Evolutionary conservation across 2,888 invertebrate genomes (phyloP).

Genomic region (Papilio gigon): DNA sequence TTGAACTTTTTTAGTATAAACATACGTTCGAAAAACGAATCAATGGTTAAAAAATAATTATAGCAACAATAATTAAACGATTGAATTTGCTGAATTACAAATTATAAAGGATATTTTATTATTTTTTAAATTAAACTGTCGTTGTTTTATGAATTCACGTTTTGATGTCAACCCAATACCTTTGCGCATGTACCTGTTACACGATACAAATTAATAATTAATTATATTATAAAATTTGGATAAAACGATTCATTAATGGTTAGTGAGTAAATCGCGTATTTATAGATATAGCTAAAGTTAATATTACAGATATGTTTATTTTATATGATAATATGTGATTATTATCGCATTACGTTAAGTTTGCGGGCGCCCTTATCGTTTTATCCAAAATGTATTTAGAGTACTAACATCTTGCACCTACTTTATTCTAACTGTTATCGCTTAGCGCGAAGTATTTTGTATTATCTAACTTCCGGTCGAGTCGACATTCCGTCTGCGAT

Average conservation of each 20-base stretch:
- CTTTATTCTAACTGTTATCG: conserved; percentile 51
- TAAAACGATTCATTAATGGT: conserved; percentile 42
- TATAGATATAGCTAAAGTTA: conserved; percentile 29
- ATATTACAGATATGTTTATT: conserved; percentile 26
- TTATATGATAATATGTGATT: conserved; percentile 25
- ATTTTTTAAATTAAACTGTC: too few species aligned
- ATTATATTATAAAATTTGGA: conserved; percentile 33
- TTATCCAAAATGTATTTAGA: conserved; percentile 35
- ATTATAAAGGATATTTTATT: conserved; percentile 32
- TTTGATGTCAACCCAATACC: conserved; percentile 38
- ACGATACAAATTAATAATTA: conserved; percentile 34
- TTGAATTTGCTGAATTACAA: conserved; percentile 24
- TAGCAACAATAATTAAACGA: conserved; percentile 7
- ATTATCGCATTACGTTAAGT: conserved; percentile 17
- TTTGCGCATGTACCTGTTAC: conserved; percentile 39
- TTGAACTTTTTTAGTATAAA: conserved; percentile 7
- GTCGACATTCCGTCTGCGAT: conserved; percentile 48
- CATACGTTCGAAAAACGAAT: neutral
- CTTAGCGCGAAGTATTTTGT: conserved; percentile 51
- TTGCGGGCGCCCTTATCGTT: conserved; percentile 32
- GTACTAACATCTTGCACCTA: conserved; percentile 53
- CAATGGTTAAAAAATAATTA: neutral
- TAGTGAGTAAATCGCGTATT: conserved; percentile 34
- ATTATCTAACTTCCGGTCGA: conserved; percentile 51
- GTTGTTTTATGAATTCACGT: conserved; percentile 24